These are phyloP conservation scores for Ennomos erosarius DNA, from an alignment of 2,888 invertebrate genomes.

Conservation along the genomic window DNA sequence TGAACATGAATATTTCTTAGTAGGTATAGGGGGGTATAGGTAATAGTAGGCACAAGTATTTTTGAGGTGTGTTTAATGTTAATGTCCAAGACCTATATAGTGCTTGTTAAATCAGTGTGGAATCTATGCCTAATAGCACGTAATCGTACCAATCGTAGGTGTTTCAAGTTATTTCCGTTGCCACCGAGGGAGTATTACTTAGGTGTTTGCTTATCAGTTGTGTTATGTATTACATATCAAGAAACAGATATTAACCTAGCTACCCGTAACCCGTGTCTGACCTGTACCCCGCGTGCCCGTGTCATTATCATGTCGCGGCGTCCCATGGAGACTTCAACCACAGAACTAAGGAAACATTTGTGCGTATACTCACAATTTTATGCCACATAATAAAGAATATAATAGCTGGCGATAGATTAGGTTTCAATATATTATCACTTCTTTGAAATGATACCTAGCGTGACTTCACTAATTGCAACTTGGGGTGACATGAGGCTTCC, in stretches of 20 bases:
- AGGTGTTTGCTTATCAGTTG: constrained; percentile 29
- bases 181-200: neutral
- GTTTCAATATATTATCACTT: neutral
- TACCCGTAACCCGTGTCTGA: constrained; percentile 42
- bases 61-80: too few species aligned
- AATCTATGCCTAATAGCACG: too few species aligned
- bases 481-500: constrained; percentile 8
- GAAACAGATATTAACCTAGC: constrained; percentile 41
- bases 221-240: constrained; percentile 26
- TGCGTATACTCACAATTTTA: too few species aligned
- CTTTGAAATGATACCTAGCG: neutral
- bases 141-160: too few species aligned
- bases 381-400: too few species aligned
- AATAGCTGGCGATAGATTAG: too few species aligned
- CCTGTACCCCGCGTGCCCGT: constrained; percentile 41
- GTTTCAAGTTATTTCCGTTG: too few species aligned
- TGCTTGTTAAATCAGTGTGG: too few species aligned
- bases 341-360: constrained; percentile 1
- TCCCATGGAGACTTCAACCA: constrained; percentile 37
- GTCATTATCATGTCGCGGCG: constrained; percentile 45
- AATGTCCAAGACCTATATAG: too few species aligned
- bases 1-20: too few species aligned
- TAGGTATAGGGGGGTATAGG: too few species aligned
- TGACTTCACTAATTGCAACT: neutral
- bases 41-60: too few species aligned